Percentiles rank a stretch among this genome's conserved stretches.
Conservation (phyloP, 35 echinoderm and acorn worm genomes). For the Ophiothrix spiculata region DNA sequence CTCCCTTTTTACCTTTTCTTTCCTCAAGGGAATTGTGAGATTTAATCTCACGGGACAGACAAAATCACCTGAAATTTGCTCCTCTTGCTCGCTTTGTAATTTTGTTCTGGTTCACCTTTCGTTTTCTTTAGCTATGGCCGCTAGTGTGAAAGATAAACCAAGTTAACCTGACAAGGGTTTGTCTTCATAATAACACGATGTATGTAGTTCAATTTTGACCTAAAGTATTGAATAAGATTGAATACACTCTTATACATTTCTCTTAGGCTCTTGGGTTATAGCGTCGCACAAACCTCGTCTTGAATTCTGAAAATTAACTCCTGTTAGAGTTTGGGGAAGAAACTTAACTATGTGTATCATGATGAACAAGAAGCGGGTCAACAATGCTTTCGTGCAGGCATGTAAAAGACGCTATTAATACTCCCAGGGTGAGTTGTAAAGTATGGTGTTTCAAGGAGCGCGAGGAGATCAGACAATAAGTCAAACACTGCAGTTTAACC, state of each 20-base stretch:
- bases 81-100: neutral
- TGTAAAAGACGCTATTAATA: neutral
- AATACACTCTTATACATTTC: conserved; percentile 7
- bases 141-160: neutral
- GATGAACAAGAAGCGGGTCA: neutral
- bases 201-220: conserved; percentile 10
- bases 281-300: neutral
- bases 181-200: neutral
- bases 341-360: neutral
- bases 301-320: neutral
- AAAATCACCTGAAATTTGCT: neutral
- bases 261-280: neutral
- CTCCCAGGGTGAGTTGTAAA: neutral
- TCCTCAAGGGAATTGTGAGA: neutral
- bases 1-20: neutral
- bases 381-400: neutral
- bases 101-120: neutral
- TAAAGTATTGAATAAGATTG: neutral
- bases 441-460: neutral
- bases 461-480: neutral
- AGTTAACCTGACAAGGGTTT: conserved; percentile 1
- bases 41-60: neutral
- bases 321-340: neutral
- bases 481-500: neutral
- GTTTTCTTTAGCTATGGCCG: conserved; percentile 11